phyloP scores from a whole-genome alignment of 2,797 vertebrate species.

The Danio jaintianensis region DNA sequence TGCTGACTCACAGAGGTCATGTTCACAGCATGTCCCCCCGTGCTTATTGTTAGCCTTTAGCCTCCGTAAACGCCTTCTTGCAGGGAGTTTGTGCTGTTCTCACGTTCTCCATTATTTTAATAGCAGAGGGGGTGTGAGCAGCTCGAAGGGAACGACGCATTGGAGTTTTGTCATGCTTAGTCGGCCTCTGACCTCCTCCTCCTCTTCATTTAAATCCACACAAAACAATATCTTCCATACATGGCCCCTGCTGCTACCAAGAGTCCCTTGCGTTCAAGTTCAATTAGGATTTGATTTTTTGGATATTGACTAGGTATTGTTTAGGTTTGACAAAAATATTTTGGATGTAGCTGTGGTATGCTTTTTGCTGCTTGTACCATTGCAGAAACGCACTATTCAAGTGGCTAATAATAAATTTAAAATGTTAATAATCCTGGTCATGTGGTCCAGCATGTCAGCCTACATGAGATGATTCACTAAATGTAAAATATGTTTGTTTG shows the following conservation, averaged over 20 bases:
- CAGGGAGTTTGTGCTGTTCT: slow-evolving; percentile 12
- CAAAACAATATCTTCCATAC: slow-evolving; percentile 19
- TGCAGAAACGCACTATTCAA: not conserved
- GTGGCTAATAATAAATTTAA: not conserved
- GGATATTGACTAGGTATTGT: not conserved
- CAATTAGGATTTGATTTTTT: not conserved
- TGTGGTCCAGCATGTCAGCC: not conserved
- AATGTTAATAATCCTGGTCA: not conserved
- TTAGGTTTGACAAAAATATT: not conserved
- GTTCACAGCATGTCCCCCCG: slow-evolving; percentile 38
- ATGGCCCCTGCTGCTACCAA: slow-evolving; percentile 8
- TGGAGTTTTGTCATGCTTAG: slow-evolving; percentile 32
- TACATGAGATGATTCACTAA: not conserved
- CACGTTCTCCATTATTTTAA: slow-evolving; percentile 34
- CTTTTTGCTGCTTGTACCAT: not conserved
- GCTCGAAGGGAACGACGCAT: not conserved
- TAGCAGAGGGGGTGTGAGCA: slow-evolving; percentile 27
- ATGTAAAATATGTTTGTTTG: not conserved
- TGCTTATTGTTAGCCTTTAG: slow-evolving; percentile 59
- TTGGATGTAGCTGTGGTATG: not conserved
- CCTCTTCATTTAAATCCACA: slow-evolving; percentile 48
- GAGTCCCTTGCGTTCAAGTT: not conserved
- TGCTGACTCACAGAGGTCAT: slow-evolving; percentile 25
- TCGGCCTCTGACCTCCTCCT: slow-evolving; percentile 44
- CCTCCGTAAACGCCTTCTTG: slow-evolving; percentile 15